Percentiles rank a stretch among this genome's conserved stretches.
These are phyloP conservation scores for Myotis lucifugus DNA, from an alignment of 2,113 vertebrate genomes.

Conservation along the genomic window DNA sequence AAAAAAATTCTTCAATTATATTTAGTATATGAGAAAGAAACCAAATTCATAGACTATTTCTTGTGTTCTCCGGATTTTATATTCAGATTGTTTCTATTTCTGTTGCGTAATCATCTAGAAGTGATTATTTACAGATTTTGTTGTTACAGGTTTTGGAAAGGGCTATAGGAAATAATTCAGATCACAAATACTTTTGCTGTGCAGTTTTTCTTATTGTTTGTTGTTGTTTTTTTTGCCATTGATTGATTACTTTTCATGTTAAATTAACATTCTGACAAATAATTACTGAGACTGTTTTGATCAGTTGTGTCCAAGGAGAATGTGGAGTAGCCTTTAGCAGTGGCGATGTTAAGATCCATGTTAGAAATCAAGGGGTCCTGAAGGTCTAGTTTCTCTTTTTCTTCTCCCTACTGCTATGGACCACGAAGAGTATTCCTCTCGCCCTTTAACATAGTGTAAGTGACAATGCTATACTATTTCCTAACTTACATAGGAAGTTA, in stretches of 20 bases:
- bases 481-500: neutral
- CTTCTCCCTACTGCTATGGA: neutral
- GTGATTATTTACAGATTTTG: neutral
- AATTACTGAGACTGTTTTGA: neutral
- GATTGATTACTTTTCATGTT: neutral
- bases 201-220: neutral
- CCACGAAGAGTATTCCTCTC: neutral
- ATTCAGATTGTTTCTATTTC: constrained; percentile 38
- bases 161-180: constrained; percentile 1
- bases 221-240: neutral
- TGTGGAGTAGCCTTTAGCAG: no score
- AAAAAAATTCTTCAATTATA: neutral
- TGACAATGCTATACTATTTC: neutral
- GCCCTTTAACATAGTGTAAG: neutral
- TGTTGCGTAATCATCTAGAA: neutral
- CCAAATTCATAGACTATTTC: neutral
- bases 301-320: neutral
- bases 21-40: constrained; percentile 5
- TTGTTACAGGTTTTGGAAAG: neutral
- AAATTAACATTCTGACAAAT: neutral
- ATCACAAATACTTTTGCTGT: neutral
- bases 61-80: neutral
- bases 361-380: neutral
- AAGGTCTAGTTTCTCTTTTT: neutral
- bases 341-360: neutral